Evolutionary conservation across 2,113 vertebrate genomes (phyloP).

Genomic region (Oreochromis niloticus): DNA sequence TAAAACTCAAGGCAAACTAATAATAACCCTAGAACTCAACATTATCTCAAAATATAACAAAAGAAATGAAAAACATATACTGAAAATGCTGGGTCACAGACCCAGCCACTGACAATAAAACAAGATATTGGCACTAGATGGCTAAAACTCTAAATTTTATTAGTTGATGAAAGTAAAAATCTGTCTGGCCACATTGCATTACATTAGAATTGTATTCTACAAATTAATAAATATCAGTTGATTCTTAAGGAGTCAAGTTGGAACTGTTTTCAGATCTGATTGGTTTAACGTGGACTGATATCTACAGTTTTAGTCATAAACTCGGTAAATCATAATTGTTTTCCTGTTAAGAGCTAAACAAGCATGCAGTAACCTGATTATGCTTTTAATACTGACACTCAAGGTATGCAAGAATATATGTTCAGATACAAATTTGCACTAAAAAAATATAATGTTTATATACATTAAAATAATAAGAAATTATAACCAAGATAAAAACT

Average conservation of each 20-base stretch:
- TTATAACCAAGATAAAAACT: neutral
- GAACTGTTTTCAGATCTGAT: neutral
- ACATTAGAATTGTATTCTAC: neutral
- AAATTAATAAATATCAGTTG: neutral
- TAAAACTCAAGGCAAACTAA: neutral
- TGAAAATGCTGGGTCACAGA: neutral
- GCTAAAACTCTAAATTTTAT: neutral
- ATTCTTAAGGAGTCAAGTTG: neutral
- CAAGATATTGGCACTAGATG: neutral
- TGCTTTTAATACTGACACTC: neutral
- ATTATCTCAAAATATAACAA: neutral
- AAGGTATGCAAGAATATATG: neutral
- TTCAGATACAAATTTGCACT: neutral
- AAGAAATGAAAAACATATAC: neutral
- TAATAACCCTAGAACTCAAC: neutral
- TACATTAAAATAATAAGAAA: neutral
- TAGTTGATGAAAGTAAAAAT: neutral
- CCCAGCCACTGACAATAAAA: neutral
- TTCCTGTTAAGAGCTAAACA: neutral
- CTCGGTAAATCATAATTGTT: neutral
- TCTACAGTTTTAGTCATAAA: neutral
- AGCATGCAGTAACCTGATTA: neutral
- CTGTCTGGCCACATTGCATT: neutral
- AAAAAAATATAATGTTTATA: neutral
- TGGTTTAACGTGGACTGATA: rapidly evolving